Conservation (phyloP, 2,797 vertebrate species). For the Peromyscus eremicus region DNA sequence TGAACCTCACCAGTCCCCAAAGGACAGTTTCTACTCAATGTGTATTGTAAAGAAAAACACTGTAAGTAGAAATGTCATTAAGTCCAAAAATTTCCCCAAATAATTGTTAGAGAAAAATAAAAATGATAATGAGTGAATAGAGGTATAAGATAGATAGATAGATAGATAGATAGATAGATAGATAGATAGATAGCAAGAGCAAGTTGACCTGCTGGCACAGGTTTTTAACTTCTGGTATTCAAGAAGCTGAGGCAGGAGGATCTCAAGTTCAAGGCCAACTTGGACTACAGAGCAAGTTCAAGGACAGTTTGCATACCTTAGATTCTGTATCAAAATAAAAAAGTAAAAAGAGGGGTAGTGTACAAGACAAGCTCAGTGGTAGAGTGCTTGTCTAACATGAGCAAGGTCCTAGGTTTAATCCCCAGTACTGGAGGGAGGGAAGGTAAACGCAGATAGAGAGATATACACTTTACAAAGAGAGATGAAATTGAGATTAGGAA, state of each 20-base stretch:
- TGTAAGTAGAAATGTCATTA: not conserved
- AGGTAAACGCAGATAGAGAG: not conserved
- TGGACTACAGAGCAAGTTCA: not conserved
- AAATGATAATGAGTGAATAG: not conserved
- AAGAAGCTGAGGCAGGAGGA: not conserved
- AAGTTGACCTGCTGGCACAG: not conserved
- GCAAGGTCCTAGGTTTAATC: not conserved
- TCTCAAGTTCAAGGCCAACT: not conserved
- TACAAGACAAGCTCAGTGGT: not conserved
- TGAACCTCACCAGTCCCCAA: not conserved
- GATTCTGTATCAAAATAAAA: not conserved
- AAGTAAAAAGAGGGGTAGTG: not conserved
- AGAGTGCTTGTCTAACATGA: not conserved
- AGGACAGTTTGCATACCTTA: not conserved
- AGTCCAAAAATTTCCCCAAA: slow-evolving; percentile 29
- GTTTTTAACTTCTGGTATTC: not conserved
- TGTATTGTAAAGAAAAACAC: not conserved
- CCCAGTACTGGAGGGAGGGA: not conserved
- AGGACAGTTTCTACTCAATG: not conserved
- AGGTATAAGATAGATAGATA: no score
- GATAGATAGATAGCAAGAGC: not conserved
- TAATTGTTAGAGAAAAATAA: not conserved
- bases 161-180: not conserved
- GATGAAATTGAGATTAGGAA: not conserved
- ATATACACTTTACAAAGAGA: not conserved